These are phyloP conservation scores for Choloepus didactylus DNA, from an alignment of 2,797 vertebrate genomes.

Conservation along the genomic window DNA sequence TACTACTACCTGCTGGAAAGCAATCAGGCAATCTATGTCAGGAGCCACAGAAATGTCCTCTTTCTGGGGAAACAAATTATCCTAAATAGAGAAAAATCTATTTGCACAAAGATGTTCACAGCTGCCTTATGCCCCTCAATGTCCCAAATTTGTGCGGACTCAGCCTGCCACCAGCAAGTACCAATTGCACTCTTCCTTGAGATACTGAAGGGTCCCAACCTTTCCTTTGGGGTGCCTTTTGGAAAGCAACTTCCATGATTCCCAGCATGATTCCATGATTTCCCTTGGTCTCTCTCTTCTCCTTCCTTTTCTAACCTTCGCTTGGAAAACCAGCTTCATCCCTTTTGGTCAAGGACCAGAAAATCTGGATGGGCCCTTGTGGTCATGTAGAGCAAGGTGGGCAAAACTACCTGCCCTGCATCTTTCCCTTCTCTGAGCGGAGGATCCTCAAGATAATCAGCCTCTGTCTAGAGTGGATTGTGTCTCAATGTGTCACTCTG, in stretches of 20 bases:
- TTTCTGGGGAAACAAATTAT: background rate
- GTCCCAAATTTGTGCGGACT: background rate
- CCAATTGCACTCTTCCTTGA: background rate
- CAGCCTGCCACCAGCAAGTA: background rate
- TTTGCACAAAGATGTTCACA: background rate
- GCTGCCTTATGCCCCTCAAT: background rate
- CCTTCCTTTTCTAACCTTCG: background rate
- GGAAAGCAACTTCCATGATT: background rate
- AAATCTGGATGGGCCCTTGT: background rate
- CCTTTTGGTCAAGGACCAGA: background rate
- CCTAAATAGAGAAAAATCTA: background rate
- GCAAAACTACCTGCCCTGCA: background rate
- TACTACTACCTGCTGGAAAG: slow-evolving; percentile 9
- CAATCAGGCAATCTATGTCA: background rate
- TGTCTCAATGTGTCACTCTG: background rate
- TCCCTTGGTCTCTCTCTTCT: background rate
- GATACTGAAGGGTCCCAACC: background rate
- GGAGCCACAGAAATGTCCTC: background rate
- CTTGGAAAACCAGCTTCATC: background rate
- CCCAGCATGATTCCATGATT: too few species aligned
- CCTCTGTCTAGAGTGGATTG: background rate
- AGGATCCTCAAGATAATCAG: background rate
- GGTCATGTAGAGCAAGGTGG: too few species aligned
- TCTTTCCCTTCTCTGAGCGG: background rate
- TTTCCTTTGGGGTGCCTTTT: background rate